These are phyloP conservation scores for Siniperca obscura DNA, from an alignment of 2,797 vertebrate species.

Conservation along the genomic window DNA sequence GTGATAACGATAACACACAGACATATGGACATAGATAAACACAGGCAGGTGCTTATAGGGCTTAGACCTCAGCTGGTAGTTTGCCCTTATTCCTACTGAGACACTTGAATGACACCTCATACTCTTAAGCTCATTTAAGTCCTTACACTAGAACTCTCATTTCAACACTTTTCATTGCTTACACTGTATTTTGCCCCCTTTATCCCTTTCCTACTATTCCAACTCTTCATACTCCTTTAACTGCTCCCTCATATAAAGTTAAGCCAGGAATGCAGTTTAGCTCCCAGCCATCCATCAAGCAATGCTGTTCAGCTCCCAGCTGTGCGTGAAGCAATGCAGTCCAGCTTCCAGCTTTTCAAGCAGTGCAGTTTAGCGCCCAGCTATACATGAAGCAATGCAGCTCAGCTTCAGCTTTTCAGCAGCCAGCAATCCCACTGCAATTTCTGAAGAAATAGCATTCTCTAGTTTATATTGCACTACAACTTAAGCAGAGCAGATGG, in stretches of 20 bases:
- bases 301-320: constrained; percentile 9
- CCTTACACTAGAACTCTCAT: neutral
- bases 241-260: neutral
- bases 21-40: neutral
- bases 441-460: constrained; percentile 15
- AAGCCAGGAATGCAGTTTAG: constrained; percentile 4
- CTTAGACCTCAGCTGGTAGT: neutral
- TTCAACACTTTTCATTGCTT: neutral
- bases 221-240: neutral
- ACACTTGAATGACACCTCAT: neutral
- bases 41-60: neutral
- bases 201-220: neutral
- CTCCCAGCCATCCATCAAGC: neutral
- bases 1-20: neutral
- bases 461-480: constrained; percentile 83
- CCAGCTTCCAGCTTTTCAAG: constrained; percentile 1
- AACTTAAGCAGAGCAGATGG: constrained; percentile 90
- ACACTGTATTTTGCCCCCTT: neutral
- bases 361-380: neutral
- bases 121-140: neutral
- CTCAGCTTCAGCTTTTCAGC: neutral
- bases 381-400: neutral
- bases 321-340: neutral
- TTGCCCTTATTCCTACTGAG: neutral
- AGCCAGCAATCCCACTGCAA: constrained; percentile 32